A percentile compares a stretch with the other conserved stretches of the same genome.
phyloP scores from a whole-genome alignment of 2,113 vertebrate species.

The Grus americana region DNA sequence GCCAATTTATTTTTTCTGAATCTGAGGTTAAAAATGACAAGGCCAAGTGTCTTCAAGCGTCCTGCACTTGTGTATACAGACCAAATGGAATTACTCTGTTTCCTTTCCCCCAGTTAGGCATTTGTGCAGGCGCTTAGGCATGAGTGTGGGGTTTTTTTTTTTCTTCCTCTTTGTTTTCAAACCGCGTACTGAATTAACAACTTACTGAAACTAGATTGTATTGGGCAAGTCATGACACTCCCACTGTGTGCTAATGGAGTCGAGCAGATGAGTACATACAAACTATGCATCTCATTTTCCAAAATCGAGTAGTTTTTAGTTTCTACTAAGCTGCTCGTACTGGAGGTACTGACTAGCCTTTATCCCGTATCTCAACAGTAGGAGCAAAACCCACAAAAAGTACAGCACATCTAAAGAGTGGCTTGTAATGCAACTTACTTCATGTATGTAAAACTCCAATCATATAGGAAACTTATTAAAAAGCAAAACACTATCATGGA shows the following conservation, averaged over 20 bases:
- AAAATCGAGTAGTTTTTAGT: background rate
- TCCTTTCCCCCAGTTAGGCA: background rate
- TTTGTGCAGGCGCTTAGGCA: background rate
- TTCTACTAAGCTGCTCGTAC: background rate
- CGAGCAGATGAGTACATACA: background rate
- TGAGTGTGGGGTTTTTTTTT: background rate
- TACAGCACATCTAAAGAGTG: background rate
- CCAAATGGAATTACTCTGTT: background rate
- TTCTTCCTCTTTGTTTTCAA: background rate
- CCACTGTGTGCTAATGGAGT: background rate
- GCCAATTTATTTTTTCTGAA: background rate
- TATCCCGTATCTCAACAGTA: background rate
- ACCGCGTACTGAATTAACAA: background rate
- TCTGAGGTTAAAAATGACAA: background rate
- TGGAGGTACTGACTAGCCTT: background rate
- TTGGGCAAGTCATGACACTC: background rate
- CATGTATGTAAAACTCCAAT: background rate
- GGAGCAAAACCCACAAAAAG: background rate
- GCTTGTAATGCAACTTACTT: background rate
- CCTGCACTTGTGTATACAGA: rapidly evolving
- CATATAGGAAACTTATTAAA: background rate
- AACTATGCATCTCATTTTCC: background rate
- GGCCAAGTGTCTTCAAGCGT: background rate
- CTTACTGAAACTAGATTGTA: background rate
- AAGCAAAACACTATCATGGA: background rate